Evolutionary conservation across 2,113 vertebrate species (phyloP).

Genomic region (Heterotilapia buettikoferi): DNA sequence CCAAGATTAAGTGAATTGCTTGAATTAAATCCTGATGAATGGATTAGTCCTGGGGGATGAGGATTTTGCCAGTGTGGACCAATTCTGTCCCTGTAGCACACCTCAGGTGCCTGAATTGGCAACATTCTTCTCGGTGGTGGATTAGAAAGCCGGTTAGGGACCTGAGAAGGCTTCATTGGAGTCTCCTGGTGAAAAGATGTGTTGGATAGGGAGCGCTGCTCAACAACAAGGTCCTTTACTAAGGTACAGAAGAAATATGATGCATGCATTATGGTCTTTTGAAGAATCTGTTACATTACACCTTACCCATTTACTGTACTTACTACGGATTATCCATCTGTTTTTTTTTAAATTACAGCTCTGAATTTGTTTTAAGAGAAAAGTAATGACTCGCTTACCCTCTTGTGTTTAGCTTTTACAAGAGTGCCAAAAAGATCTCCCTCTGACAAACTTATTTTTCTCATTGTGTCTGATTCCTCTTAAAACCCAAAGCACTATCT

Average conservation of each 20-base stretch:
- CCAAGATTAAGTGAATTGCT: not conserved
- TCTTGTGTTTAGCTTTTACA: not conserved
- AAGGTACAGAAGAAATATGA: not conserved
- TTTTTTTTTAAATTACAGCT: not conserved
- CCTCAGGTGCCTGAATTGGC: not conserved
- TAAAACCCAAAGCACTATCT: not conserved
- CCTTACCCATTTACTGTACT: not conserved
- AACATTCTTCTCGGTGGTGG: not conserved
- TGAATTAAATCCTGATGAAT: not conserved
- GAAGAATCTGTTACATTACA: not conserved
- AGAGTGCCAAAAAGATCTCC: not conserved
- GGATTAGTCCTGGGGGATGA: not conserved
- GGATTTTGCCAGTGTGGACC: not conserved
- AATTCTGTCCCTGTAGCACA: not conserved
- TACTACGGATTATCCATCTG: not conserved
- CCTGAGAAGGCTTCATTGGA: constrained; percentile 48
- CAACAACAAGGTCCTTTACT: constrained; percentile 11
- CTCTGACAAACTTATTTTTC: not conserved
- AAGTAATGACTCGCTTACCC: not conserved
- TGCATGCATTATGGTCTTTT: not conserved
- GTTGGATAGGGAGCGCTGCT: not conserved
- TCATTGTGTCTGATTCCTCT: not conserved
- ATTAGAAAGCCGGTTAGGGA: constrained; percentile 21
- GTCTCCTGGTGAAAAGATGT: constrained; percentile 15
- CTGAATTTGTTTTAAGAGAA: not conserved